Conservation (phyloP, 2,113 vertebrate genomes). For the Desmodus rotundus region DNA sequence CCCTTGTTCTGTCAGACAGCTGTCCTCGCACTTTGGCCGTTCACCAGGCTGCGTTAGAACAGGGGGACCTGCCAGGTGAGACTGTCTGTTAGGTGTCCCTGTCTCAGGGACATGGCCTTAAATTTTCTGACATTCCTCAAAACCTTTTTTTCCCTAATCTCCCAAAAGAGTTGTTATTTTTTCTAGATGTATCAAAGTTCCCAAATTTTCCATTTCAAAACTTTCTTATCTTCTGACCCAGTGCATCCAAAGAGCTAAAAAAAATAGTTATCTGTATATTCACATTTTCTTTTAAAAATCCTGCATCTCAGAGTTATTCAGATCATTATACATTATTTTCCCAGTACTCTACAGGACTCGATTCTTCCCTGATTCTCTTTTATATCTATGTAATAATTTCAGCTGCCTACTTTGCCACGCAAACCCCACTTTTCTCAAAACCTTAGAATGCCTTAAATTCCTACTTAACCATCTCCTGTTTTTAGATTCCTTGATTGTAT, state of each 20-base stretch:
- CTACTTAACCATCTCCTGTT: neutral
- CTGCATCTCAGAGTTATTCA: neutral
- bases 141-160: neutral
- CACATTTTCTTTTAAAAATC: constrained; percentile 19
- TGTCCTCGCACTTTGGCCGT: neutral
- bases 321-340: neutral
- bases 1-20: neutral
- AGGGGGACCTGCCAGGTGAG: rapidly evolving
- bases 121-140: neutral
- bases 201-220: neutral
- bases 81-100: neutral
- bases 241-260: neutral
- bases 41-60: neutral
- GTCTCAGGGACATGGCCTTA: neutral
- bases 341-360: neutral
- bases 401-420: neutral
- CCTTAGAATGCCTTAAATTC: neutral
- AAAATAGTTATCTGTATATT: neutral
- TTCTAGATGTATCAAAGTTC: neutral
- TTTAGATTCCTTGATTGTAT: neutral
- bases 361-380: neutral
- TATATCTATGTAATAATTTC: neutral
- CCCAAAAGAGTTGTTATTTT: neutral
- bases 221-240: neutral
- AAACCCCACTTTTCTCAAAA: neutral